Conservation (phyloP, 2,888 invertebrate genomes). For the Dryobota labecula region DNA sequence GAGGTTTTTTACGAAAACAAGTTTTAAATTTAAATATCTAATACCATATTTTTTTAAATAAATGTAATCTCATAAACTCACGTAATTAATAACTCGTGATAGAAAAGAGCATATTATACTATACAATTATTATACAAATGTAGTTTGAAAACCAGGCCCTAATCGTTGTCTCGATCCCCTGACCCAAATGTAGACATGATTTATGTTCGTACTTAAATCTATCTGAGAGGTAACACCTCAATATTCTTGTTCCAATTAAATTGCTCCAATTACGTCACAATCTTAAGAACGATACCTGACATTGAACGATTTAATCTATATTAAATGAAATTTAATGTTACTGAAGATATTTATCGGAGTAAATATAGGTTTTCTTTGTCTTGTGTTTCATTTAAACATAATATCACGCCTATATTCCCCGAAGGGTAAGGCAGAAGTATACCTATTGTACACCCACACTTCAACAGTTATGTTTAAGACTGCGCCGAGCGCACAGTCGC, state of each 20-base stretch:
- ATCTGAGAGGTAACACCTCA: conserved; percentile 28
- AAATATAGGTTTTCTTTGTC: background rate
- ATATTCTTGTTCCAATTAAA: conserved; percentile 41
- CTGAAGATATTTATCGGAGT: background rate
- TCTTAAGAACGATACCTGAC: conserved; percentile 1
- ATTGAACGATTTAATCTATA: conserved; percentile 19
- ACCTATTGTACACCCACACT: too few species aligned
- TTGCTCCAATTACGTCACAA: conserved; percentile 23
- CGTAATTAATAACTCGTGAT: too few species aligned
- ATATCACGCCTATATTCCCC: background rate
- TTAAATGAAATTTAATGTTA: conserved; percentile 6
- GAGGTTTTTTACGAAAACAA: too few species aligned
- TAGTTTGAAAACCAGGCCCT: conserved; percentile 2
- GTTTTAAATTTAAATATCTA: too few species aligned
- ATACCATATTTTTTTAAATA: too few species aligned
- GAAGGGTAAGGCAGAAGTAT: background rate
- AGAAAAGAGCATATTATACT: too few species aligned
- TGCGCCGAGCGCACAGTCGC: too few species aligned
- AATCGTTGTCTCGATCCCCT: conserved; percentile 25
- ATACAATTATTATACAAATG: too few species aligned
- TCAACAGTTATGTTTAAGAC: too few species aligned
- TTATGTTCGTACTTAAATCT: conserved; percentile 43
- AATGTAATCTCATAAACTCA: too few species aligned
- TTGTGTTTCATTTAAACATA: background rate
- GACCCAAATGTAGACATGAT: conserved; percentile 43